Percentiles rank a stretch among this genome's conserved stretches.
Evolutionary conservation across 2,888 invertebrate genomes (phyloP).

Genomic region (Mythimna impura): DNA sequence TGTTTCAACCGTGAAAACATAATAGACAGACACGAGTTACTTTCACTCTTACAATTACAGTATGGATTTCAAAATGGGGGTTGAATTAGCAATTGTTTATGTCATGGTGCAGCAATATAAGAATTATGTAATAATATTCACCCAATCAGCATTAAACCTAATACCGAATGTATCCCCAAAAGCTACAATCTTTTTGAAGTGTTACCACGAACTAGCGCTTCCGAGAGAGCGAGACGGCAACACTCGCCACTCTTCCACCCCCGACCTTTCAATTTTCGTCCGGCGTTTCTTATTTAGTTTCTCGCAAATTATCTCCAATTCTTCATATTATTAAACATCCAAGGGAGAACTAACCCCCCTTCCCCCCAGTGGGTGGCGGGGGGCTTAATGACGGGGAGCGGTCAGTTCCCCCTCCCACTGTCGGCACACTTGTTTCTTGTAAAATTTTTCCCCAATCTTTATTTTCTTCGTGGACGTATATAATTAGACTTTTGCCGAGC

Average conservation of each 20-base stretch:
- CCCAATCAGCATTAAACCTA: not conserved
- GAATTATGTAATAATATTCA: not conserved
- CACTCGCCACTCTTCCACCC: conserved; percentile 44
- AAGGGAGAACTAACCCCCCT: conserved; percentile 84
- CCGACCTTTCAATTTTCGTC: conserved; percentile 89
- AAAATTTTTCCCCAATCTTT: conserved; percentile 91
- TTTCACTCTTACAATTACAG: too few relatives aligned
- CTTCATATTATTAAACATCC: conserved; percentile 91
- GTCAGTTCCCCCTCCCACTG: conserved; percentile 85
- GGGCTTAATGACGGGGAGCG: conserved; percentile 88
- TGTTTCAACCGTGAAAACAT: too few relatives aligned
- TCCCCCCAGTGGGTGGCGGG: conserved; percentile 72
- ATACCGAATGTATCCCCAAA: conserved; percentile 38
- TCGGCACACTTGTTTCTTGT: conserved; percentile 89
- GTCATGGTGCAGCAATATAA: too few relatives aligned
- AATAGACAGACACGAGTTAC: too few relatives aligned
- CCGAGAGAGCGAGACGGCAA: conserved; percentile 68
- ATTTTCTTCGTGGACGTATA: conserved; percentile 90
- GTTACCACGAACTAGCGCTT: conserved; percentile 55
- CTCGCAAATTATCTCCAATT: conserved; percentile 91
- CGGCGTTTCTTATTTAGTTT: conserved; percentile 90
- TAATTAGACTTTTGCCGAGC: conserved; percentile 83
- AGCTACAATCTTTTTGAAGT: conserved; percentile 49
- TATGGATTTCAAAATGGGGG: too few relatives aligned
- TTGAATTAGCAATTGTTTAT: too few relatives aligned